Evolutionary conservation across 2,888 invertebrate genomes (phyloP).

Genomic region (Pelosia muscerda): DNA sequence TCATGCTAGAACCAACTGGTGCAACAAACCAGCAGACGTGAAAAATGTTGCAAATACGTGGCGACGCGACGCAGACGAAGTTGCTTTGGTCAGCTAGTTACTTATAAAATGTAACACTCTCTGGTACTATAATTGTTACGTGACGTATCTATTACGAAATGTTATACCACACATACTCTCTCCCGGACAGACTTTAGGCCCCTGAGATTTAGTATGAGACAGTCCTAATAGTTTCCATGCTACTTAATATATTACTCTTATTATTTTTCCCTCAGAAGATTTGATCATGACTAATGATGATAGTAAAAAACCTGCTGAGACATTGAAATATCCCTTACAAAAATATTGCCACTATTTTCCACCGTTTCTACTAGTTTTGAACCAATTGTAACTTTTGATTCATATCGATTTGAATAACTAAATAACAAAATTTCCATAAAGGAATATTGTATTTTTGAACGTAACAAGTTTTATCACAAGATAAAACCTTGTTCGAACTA

Average conservation of each 20-base stretch:
- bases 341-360: neutral
- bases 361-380: neutral
- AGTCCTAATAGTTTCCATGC: neutral
- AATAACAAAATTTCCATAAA: neutral
- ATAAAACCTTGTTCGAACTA: neutral
- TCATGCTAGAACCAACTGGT: no score
- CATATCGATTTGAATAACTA: neutral
- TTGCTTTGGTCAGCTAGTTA: no score
- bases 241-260: constrained; percentile 2
- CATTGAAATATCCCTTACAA: neutral
- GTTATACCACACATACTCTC: neutral
- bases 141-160: neutral
- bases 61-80: no score
- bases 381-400: neutral
- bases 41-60: no score
- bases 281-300: neutral
- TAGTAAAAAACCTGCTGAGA: neutral
- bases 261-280: neutral
- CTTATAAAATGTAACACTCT: neutral
- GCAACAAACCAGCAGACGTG: no score
- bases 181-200: neutral
- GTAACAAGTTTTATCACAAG: neutral
- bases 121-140: no score
- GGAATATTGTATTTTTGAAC: neutral
- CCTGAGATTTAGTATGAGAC: neutral